phyloP scores from a whole-genome alignment of 1,140 invertebrate genomes.

The Drosophila nasuta region DNA sequence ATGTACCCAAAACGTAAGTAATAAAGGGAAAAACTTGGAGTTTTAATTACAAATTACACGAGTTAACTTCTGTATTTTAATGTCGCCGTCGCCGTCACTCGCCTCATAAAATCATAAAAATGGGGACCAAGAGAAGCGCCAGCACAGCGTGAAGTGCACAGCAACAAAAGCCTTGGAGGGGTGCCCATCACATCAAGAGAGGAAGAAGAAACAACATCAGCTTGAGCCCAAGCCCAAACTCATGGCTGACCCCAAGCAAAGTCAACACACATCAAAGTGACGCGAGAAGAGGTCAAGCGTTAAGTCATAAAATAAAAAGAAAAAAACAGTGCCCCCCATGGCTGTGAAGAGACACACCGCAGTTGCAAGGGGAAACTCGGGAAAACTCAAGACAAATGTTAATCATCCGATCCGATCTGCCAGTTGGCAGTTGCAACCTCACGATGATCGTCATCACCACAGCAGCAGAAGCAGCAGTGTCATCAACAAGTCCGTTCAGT shows the following conservation, averaged over 20 bases:
- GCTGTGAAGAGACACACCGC: neutral
- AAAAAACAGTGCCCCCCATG: slow-evolving; percentile 7
- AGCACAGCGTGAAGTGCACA: slow-evolving; percentile 69
- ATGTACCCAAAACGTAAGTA: slow-evolving; percentile 47
- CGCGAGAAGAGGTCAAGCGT: slow-evolving; percentile 76
- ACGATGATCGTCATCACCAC: slow-evolving; percentile 8
- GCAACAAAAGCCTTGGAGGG: slow-evolving; percentile 43
- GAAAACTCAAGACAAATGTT: slow-evolving; percentile 57
- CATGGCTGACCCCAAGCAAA: slow-evolving; percentile 62
- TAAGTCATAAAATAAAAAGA: slow-evolving; percentile 60
- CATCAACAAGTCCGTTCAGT: slow-evolving; percentile 53
- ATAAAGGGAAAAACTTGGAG: slow-evolving; percentile 60
- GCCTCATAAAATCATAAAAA: slow-evolving; percentile 5
- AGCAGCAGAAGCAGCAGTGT: slow-evolving; percentile 11
- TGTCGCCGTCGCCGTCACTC: slow-evolving; percentile 15
- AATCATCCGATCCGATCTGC: slow-evolving; percentile 54
- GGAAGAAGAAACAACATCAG: neutral
- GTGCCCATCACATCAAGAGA: slow-evolving; percentile 8
- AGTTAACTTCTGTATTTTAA: slow-evolving; percentile 44
- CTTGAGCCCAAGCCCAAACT: neutral
- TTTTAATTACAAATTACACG: slow-evolving; percentile 81
- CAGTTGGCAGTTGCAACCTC: slow-evolving; percentile 36
- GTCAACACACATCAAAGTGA: slow-evolving; percentile 79
- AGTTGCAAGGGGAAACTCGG: slow-evolving; percentile 21
- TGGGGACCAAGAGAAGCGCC: slow-evolving; percentile 54